Evolutionary conservation across 2,113 vertebrate species (phyloP).

Genomic region (Eudyptes chrysolophus): DNA sequence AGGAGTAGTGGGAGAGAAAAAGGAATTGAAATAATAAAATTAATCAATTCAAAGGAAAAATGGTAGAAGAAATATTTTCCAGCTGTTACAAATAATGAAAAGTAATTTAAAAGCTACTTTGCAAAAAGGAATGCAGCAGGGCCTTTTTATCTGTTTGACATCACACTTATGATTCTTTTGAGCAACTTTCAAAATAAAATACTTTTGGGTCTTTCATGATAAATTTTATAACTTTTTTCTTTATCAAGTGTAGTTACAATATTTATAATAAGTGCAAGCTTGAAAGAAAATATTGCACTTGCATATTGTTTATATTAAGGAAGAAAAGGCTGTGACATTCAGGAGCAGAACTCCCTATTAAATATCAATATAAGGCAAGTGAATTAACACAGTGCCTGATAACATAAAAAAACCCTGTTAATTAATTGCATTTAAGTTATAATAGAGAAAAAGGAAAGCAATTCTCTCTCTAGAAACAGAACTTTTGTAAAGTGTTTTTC

Average conservation of each 20-base stretch:
- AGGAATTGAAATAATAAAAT: neutral
- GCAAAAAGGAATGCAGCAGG: neutral
- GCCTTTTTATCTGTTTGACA: neutral
- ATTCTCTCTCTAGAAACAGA: neutral
- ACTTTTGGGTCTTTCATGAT: neutral
- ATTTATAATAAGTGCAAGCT: neutral
- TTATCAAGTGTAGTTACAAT: neutral
- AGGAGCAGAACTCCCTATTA: neutral
- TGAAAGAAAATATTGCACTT: neutral
- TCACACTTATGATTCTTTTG: neutral
- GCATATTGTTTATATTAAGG: neutral
- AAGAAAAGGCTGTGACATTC: neutral
- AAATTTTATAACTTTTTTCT: neutral
- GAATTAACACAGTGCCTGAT: neutral
- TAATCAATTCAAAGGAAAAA: neutral
- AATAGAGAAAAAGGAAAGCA: neutral
- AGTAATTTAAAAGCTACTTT: neutral
- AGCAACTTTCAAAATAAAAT: neutral
- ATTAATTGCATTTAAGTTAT: neutral
- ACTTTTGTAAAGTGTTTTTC: neutral
- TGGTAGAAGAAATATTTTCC: neutral
- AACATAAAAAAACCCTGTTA: neutral
- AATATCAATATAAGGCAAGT: neutral
- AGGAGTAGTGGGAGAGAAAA: neutral
- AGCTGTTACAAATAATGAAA: neutral